These are phyloP conservation scores for Homalodisca vitripennis DNA, from an alignment of 1,140 invertebrate genomes.

Conservation along the genomic window DNA sequence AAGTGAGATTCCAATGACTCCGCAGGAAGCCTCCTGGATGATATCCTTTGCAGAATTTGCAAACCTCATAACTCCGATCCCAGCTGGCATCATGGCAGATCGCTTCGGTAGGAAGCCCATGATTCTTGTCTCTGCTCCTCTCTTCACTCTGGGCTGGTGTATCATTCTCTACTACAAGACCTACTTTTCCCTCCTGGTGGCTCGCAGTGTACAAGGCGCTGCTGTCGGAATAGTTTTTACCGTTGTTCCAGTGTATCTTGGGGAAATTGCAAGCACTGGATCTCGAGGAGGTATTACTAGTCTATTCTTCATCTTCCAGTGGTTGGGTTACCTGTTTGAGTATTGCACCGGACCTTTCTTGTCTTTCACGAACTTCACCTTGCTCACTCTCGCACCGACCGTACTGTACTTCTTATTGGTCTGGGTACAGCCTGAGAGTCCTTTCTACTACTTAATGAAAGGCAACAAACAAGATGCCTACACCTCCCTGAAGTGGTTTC, in stretches of 20 bases:
- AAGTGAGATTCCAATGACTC: slow-evolving; percentile 53
- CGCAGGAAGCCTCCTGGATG: slow-evolving; percentile 51
- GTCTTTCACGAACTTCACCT: slow-evolving; percentile 63
- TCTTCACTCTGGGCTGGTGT: slow-evolving; percentile 50
- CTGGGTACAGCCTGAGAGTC: slow-evolving; percentile 77
- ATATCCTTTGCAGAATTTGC: slow-evolving; percentile 34
- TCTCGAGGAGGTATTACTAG: slow-evolving; percentile 61
- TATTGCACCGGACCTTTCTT: slow-evolving; percentile 74
- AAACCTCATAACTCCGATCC: slow-evolving; percentile 40
- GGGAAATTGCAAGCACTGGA: slow-evolving; percentile 64
- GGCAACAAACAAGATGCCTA: slow-evolving; percentile 52
- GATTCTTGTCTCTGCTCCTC: slow-evolving; percentile 63
- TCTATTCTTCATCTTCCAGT: slow-evolving; percentile 66
- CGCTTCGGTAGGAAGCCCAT: slow-evolving; percentile 68
- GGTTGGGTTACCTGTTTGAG: slow-evolving; percentile 70
- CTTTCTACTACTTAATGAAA: slow-evolving; percentile 64
- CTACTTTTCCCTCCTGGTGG: slow-evolving; percentile 25
- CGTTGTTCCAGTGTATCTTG: slow-evolving; percentile 56
- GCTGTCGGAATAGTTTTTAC: slow-evolving; percentile 58
- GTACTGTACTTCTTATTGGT: slow-evolving; percentile 64
- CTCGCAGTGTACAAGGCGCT: slow-evolving; percentile 53
- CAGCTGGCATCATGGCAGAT: slow-evolving; percentile 59
- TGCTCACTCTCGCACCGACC: slow-evolving; percentile 60
- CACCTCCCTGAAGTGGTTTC: slow-evolving; percentile 51
- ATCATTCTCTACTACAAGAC: slow-evolving; percentile 49